Conservation (phyloP, 2,113 vertebrate species). For the Delphinus delphis region DNA sequence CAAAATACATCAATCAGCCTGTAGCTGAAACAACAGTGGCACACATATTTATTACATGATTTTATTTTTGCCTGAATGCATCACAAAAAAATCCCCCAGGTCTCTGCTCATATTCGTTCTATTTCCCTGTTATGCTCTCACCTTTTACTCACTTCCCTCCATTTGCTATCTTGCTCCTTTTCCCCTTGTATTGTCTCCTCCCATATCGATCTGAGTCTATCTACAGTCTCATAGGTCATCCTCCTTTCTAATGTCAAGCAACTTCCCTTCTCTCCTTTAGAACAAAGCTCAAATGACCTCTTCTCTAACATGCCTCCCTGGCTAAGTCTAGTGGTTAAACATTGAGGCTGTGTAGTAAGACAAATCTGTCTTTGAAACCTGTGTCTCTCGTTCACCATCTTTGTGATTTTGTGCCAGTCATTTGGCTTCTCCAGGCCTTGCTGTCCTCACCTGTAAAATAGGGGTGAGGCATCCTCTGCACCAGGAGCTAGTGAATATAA, state of each 20-base stretch:
- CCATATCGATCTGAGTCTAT: background rate
- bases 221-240: background rate
- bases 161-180: background rate
- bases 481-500: background rate
- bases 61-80: slow-evolving; percentile 59
- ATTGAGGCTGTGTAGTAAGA: background rate
- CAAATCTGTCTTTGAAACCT: background rate
- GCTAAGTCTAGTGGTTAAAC: background rate
- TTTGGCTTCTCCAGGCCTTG: background rate
- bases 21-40: slow-evolving; percentile 16
- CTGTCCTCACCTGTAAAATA: background rate
- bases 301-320: background rate
- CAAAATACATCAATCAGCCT: slow-evolving; percentile 47
- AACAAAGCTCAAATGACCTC: background rate
- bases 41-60: slow-evolving; percentile 29
- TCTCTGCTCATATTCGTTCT: background rate
- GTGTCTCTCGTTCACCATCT: background rate
- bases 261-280: background rate
- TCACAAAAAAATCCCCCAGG: background rate
- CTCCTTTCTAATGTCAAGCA: background rate
- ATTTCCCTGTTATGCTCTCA: background rate
- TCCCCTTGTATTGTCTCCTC: background rate
- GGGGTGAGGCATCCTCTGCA: background rate
- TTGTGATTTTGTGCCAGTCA: background rate
- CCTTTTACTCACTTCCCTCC: background rate